These are phyloP conservation scores for Tachysurus vachellii DNA, from an alignment of 2,113 vertebrate species.

Conservation along the genomic window DNA sequence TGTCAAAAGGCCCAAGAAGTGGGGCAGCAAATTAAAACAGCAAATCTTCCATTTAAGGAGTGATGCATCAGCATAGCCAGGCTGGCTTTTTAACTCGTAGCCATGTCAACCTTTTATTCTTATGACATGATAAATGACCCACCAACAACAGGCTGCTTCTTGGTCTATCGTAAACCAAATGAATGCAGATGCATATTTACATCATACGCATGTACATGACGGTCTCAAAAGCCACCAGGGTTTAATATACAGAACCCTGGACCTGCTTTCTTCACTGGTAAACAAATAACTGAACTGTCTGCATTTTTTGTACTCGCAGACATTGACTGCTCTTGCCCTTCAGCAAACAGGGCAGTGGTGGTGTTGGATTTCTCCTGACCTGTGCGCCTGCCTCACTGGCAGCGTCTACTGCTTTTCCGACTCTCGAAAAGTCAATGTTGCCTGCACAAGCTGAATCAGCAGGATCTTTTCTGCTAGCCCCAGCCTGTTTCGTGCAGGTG, in stretches of 20 bases:
- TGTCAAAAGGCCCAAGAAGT: conserved; percentile 42
- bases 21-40: conserved; percentile 51
- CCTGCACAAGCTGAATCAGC: conserved; percentile 54
- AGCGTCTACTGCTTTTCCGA: conserved; percentile 38
- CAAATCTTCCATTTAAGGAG: conserved; percentile 43
- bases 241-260: neutral
- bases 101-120: conserved; percentile 27
- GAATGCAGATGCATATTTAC: neutral
- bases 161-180: neutral
- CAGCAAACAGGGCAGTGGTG: conserved; percentile 26
- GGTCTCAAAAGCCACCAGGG: neutral
- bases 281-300: neutral
- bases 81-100: conserved; percentile 20
- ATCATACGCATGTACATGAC: neutral
- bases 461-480: conserved; percentile 32
- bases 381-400: conserved; percentile 32
- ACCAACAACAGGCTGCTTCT: neutral
- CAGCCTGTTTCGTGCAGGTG: conserved; percentile 30
- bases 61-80: conserved; percentile 5
- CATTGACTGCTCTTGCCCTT: conserved; percentile 43
- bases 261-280: neutral
- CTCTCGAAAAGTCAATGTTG: conserved; percentile 50
- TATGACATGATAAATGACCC: neutral
- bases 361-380: conserved; percentile 54
- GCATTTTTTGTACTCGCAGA: conserved; percentile 1